phyloP scores from a whole-genome alignment of 2,888 invertebrate species.

The Cantharis flavilabris region DNA sequence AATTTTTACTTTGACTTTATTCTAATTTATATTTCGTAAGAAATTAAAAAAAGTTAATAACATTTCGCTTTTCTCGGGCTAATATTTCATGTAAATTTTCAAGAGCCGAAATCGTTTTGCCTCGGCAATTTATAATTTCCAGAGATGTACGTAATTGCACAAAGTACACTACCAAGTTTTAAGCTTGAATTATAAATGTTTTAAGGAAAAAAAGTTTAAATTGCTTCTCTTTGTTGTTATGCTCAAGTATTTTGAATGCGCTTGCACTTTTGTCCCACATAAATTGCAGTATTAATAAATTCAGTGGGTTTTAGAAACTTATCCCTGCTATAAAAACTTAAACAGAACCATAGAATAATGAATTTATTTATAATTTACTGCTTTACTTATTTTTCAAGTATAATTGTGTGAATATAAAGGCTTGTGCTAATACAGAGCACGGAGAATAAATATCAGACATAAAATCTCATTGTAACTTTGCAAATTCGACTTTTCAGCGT shows the following conservation, averaged over 20 bases:
- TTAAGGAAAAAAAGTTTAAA: constrained; percentile 18
- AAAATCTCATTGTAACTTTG: too few relatives aligned
- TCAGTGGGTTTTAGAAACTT: background rate
- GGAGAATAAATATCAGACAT: too few relatives aligned
- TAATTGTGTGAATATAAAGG: background rate
- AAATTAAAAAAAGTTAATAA: constrained; percentile 28
- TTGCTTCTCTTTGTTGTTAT: background rate
- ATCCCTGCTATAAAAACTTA: background rate
- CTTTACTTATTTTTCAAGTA: background rate
- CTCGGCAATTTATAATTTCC: constrained; percentile 21
- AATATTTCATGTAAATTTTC: constrained; percentile 28
- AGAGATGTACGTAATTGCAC: constrained; percentile 20
- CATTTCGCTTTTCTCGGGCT: constrained; percentile 18
- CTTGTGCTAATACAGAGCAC: too few relatives aligned
- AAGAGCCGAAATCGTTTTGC: constrained; percentile 22
- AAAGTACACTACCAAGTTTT: constrained; percentile 17
- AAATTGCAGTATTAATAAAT: background rate
- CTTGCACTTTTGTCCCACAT: background rate
- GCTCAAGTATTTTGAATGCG: background rate
- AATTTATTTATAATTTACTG: background rate
- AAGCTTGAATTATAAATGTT: constrained; percentile 23
- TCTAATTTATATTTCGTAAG: constrained; percentile 24
- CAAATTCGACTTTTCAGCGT: too few relatives aligned
- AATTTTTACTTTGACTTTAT: constrained; percentile 18
- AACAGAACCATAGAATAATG: background rate